Base-by-base conservation (phyloP, 2,797 vertebrate species). In the Podarcis lilfordi region DNA sequence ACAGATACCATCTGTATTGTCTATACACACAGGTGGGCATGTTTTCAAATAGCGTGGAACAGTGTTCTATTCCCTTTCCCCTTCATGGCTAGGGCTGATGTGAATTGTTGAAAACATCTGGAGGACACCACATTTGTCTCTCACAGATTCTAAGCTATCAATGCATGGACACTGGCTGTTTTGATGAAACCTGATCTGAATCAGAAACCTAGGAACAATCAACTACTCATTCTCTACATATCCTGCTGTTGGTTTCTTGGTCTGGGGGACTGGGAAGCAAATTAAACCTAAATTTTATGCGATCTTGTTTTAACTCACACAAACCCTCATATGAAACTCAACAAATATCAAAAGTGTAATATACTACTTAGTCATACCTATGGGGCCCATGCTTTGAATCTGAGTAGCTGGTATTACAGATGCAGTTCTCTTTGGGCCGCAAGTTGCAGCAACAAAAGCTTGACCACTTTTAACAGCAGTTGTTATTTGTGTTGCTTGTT, bases 381-480 rank as follows among this genome's bases (percentile, higher is more conserved):
- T 92, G 85, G 94, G 95, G 77, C 94, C 55, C 81, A 85, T 76
- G 82, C 86, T 90, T 74, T 77, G 89, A 69, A 83, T 77, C 5
- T 32, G 77, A 88, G 85, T 35, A 21, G 68, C 17, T 61, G 80
- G 50, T 50, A 84, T 74, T 8, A 11, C 68, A 43, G 61, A 66
- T 1, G 37, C 4, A 10, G 17, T 81, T 25, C 91, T 96, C 87
- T 90, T 96, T 87, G 95, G 94, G 66, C 82, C 92, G 50, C 86
- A 90, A 68, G 82, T 3, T 55, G 93, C 91, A 77, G 95, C 89
- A 69, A 94, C 76, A 86, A 95, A 96, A n/a, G 94, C 91, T 91
- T 97, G 97, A 37, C 94, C 95, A 27, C 93, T 94, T 93, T 95
- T 96, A 45, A 97, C 45, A 17, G 95, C 94, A 74, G 95, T 85